Evolutionary conservation across 2,888 invertebrate genomes (phyloP).

Genomic region (Pemphredon lugubris): DNA sequence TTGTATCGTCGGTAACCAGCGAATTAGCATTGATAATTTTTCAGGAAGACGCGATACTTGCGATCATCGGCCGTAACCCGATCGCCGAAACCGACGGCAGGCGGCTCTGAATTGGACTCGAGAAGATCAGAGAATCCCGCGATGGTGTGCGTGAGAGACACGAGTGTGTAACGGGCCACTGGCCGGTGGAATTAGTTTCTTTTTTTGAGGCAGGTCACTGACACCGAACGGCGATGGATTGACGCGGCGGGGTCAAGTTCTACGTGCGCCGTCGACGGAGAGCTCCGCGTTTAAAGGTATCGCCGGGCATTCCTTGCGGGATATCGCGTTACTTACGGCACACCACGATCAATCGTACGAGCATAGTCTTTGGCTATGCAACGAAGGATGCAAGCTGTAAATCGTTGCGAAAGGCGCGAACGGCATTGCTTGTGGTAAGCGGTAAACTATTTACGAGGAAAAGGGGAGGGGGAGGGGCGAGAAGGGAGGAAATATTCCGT

Average conservation of each 20-base stretch:
- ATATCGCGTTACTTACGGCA: slow-evolving; percentile 64
- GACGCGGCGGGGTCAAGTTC: slow-evolving; percentile 55
- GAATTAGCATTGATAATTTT: slow-evolving; percentile 8
- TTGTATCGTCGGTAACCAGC: not conserved
- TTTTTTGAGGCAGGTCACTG: slow-evolving; percentile 65
- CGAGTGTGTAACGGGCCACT: slow-evolving; percentile 51
- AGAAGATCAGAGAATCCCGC: slow-evolving; percentile 30
- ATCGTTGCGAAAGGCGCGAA: slow-evolving; percentile 42
- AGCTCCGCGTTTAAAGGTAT: slow-evolving; percentile 58
- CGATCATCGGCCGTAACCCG: too few species aligned
- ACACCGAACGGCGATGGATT: slow-evolving; percentile 58
- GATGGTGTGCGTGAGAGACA: slow-evolving; percentile 15
- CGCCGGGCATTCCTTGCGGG: slow-evolving; percentile 65
- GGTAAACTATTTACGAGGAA: slow-evolving; percentile 3
- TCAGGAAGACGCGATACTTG: not conserved
- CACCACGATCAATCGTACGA: slow-evolving; percentile 46
- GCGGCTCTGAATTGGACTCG: slow-evolving; percentile 38
- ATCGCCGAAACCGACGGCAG: slow-evolving; percentile 34
- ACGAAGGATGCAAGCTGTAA: slow-evolving; percentile 40
- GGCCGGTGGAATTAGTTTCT: slow-evolving; percentile 55
- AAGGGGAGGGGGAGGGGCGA: too few species aligned
- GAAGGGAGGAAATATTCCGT: not conserved
- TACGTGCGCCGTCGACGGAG: slow-evolving; percentile 41
- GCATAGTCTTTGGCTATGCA: slow-evolving; percentile 36
- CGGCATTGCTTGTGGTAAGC: slow-evolving; percentile 16